These are phyloP conservation scores for Himalopsyche japonica DNA, from an alignment of 2,888 invertebrate species.

Conservation along the genomic window DNA sequence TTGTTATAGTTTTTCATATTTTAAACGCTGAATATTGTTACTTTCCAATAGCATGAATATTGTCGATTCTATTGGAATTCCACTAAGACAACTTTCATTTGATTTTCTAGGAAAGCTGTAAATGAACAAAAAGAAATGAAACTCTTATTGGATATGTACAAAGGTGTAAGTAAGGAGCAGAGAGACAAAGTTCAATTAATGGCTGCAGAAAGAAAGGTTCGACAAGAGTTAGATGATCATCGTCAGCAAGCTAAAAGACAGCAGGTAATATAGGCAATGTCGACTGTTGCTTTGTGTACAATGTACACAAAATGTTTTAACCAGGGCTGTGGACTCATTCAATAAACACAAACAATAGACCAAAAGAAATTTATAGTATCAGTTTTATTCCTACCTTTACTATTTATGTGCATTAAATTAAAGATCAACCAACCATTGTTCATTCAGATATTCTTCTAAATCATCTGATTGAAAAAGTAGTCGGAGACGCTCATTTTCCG, in stretches of 20 bases:
- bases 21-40: neutral
- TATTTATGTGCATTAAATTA: no score
- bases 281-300: no score
- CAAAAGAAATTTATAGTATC: no score
- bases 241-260: constrained; percentile 83
- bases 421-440: no score
- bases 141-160: constrained; percentile 92
- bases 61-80: neutral
- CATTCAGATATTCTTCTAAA: no score
- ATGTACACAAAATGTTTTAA: no score
- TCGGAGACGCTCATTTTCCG: no score
- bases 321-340: no score
- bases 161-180: constrained; percentile 95
- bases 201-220: constrained; percentile 90
- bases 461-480: no score
- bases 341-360: no score
- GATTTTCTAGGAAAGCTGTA: constrained; percentile 74
- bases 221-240: constrained; percentile 89
- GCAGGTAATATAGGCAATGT: constrained; percentile 67
- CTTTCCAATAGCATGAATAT: neutral
- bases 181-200: constrained; percentile 94
- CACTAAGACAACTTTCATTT: neutral
- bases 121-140: constrained; percentile 96
- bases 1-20: no score
- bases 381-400: no score